A percentile compares a stretch with the other conserved stretches of the same genome.
phyloP scores from a whole-genome alignment of 2,797 vertebrate species.

The Yasuhikotakia modesta region DNA sequence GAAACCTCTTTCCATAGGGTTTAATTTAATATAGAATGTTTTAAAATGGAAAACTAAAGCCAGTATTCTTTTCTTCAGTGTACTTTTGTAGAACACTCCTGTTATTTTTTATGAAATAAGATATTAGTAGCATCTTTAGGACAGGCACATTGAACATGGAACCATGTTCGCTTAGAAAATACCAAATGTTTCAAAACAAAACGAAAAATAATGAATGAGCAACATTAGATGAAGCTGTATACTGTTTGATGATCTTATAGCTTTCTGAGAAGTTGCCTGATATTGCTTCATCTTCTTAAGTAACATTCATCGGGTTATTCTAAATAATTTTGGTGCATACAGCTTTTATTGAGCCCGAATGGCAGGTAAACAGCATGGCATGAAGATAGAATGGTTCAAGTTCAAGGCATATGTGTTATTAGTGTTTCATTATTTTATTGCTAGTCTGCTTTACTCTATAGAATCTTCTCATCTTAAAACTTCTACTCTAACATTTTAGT shows the following conservation, averaged over 20 bases:
- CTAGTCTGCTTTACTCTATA: not conserved
- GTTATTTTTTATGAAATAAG: too few relatives aligned
- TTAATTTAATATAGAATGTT: not conserved
- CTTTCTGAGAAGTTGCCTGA: constrained; percentile 37
- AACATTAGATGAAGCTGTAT: constrained; percentile 24
- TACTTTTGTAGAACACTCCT: too few relatives aligned
- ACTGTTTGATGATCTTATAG: constrained; percentile 31
- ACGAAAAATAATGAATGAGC: not conserved
- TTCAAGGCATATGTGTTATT: not conserved
- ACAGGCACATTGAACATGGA: not conserved
- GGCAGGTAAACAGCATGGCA: not conserved
- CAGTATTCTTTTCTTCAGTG: not conserved
- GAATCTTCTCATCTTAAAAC: too few relatives aligned
- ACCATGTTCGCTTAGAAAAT: not conserved
- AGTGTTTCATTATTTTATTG: not conserved
- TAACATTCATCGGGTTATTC: constrained; percentile 29
- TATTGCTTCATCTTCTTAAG: constrained; percentile 15
- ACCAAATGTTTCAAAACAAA: not conserved
- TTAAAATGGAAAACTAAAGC: not conserved
- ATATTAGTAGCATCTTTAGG: not conserved
- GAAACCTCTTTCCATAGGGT: not conserved
- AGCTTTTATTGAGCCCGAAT: constrained; percentile 9
- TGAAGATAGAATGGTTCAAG: not conserved
- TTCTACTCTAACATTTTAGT: too few relatives aligned
- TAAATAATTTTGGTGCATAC: not conserved